These are phyloP conservation scores for Empis stercorea DNA, from an alignment of 2,888 invertebrate species.

Conservation along the genomic window DNA sequence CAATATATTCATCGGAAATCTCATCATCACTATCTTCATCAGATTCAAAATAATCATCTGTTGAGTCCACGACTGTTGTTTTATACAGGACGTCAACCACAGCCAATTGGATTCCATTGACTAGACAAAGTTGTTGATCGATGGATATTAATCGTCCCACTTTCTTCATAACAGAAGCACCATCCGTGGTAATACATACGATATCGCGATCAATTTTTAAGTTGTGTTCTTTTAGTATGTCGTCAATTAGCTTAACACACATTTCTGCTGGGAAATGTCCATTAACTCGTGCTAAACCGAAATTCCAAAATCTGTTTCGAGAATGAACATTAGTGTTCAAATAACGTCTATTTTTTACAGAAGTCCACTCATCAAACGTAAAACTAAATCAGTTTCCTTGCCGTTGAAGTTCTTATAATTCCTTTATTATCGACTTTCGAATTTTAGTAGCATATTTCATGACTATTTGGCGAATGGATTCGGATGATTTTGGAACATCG, in stretches of 20 bases:
- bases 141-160: no score
- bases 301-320: neutral
- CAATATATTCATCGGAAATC: no score
- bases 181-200: neutral
- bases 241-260: neutral
- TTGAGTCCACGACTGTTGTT: no score
- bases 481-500: neutral
- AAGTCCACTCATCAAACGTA: constrained; percentile 5
- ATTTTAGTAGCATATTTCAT: neutral
- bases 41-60: neutral
- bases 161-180: neutral
- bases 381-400: neutral
- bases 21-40: neutral
- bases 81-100: neutral
- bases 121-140: neutral
- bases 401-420: neutral
- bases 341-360: neutral
- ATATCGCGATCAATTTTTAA: neutral
- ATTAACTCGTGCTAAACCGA: neutral
- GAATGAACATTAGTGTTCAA: constrained; percentile 2
- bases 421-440: neutral
- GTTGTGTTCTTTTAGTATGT: neutral
- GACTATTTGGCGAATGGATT: neutral
- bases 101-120: neutral
- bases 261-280: constrained; percentile 1